Conservation (phyloP, 1,140 invertebrate genomes). For the Meloidogyne exigua region DNA sequence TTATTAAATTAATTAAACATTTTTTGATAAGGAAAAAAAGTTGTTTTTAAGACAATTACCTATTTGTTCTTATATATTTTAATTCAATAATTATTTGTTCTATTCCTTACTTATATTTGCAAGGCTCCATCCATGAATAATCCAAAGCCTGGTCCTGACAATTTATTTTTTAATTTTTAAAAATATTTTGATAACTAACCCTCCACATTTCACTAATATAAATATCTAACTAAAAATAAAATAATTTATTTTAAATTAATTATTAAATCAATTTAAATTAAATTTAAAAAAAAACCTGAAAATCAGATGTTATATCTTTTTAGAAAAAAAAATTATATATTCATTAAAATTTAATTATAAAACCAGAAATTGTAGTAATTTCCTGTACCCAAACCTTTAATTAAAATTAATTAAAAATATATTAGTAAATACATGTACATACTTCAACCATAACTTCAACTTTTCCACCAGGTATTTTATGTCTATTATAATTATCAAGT, state of each 20-base stretch:
- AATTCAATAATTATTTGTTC: not conserved
- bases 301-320: conserved; percentile 60
- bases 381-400: conserved; percentile 62
- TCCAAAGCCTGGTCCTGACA: conserved; percentile 29
- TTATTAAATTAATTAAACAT: not conserved
- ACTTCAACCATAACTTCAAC: conserved; percentile 50
- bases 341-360: not conserved
- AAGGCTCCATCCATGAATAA: conserved; percentile 56
- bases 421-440: not conserved
- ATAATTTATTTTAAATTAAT: not conserved
- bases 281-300: conserved; percentile 42
- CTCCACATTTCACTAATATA: conserved; percentile 62
- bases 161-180: not conserved
- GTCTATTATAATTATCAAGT: conserved; percentile 56
- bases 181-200: not conserved
- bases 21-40: too few relatives aligned
- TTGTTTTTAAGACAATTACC: too few relatives aligned
- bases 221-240: conserved; percentile 55
- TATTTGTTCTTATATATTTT: too few relatives aligned
- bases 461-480: conserved; percentile 61
- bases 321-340: not conserved
- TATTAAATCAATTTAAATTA: not conserved
- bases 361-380: conserved; percentile 57
- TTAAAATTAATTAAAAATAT: conserved; percentile 24
- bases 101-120: conserved; percentile 55